phyloP scores from a whole-genome alignment of 1,140 invertebrate genomes.

The Drosophila leontia region DNA sequence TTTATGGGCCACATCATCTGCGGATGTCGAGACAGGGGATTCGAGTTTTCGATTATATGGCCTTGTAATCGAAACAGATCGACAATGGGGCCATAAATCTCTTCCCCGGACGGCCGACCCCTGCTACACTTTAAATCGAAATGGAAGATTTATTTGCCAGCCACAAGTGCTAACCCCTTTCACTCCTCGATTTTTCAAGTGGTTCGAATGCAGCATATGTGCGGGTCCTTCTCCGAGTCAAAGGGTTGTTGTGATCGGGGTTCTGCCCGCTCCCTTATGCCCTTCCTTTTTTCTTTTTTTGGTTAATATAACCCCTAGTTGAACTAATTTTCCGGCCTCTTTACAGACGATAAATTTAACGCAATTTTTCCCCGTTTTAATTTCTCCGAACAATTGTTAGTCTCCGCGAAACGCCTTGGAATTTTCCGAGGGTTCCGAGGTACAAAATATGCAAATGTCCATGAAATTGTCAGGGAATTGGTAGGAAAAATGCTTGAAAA shows the following conservation, averaged over 20 bases:
- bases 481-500: constrained; percentile 63
- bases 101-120: constrained; percentile 34
- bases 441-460: constrained; percentile 74
- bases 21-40: constrained; percentile 28
- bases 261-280: constrained; percentile 4
- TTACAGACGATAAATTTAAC: constrained; percentile 81
- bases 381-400: constrained; percentile 44
- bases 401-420: constrained; percentile 63
- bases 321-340: constrained; percentile 71
- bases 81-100: constrained; percentile 78
- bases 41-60: constrained; percentile 79
- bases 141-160: constrained; percentile 73
- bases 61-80: constrained; percentile 82
- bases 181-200: constrained; percentile 31
- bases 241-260: constrained; percentile 32
- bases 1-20: constrained; percentile 76
- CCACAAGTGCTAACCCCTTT: constrained; percentile 64
- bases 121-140: constrained; percentile 77
- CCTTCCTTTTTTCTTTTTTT: neutral
- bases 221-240: constrained; percentile 18
- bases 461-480: constrained; percentile 71
- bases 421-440: constrained; percentile 44
- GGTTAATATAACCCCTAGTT: constrained; percentile 69
- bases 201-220: constrained; percentile 49
- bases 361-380: constrained; percentile 69